phyloP scores from a whole-genome alignment of 2,888 invertebrate species.

The Caenorhabditis sinica region DNA sequence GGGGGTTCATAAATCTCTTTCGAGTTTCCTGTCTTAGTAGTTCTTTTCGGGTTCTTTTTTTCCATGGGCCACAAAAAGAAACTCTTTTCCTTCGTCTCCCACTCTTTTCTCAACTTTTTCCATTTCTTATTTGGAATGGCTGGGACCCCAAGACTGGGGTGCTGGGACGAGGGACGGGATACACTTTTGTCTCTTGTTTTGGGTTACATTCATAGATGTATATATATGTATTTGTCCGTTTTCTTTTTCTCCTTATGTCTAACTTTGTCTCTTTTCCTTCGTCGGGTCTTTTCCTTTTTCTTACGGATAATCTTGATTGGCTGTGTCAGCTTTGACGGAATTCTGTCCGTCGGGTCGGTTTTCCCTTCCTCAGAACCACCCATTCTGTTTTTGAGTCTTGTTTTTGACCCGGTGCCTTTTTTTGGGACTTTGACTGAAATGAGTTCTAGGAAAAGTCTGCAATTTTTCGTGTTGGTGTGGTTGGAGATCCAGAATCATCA shows the following conservation, averaged over 20 bases:
- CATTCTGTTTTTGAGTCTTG: not conserved
- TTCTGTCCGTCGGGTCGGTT: not conserved
- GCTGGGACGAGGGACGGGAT: conserved; percentile 37
- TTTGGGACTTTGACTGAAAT: not conserved
- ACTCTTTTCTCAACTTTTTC: conserved; percentile 41
- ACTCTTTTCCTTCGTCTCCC: conserved; percentile 1
- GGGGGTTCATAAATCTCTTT: conserved; percentile 33
- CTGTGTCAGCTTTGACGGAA: conserved; percentile 46
- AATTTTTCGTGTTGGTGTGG: too few relatives aligned
- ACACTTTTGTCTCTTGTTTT: conserved; percentile 64
- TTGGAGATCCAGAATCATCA: too few relatives aligned
- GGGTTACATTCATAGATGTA: conserved; percentile 45
- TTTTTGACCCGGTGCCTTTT: not conserved
- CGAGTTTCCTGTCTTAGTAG: not conserved
- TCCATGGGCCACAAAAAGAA: conserved; percentile 1
- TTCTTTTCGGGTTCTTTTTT: conserved; percentile 12
- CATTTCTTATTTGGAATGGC: conserved; percentile 52
- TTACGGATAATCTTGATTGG: conserved; percentile 64
- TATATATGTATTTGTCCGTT: conserved; percentile 10
- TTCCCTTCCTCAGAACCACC: not conserved
- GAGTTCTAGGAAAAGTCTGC: too few relatives aligned
- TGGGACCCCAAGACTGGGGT: conserved; percentile 27
- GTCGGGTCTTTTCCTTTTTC: not conserved
- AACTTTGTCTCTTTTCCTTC: not conserved
- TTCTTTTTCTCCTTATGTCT: conserved; percentile 3